Evolutionary conservation across 92 coral and sea anemone genomes (phyloP), one percentile per base, ranked within the genome.

Genomic region (Parazoanthus swiftii): DNA sequence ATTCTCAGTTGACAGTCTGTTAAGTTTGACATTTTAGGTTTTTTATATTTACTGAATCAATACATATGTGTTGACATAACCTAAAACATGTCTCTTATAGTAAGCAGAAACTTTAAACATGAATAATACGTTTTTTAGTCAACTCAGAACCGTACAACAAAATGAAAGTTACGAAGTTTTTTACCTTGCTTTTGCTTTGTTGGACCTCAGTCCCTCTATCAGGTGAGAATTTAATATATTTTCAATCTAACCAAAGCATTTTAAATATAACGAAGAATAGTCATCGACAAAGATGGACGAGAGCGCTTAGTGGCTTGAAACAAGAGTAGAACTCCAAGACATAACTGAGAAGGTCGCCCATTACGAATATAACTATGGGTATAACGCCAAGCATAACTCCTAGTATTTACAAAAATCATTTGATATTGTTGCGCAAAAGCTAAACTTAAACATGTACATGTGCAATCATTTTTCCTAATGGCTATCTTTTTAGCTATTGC

Each of bases 31-130:
- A 74, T 37, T 21, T 13, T 20, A 35, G 25, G 48, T 26, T 74
- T 4, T 36, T 21, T 48, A 74, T 74, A 36, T 36, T 74, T 11
- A 37, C 81, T 77, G 81, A 77, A 39, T 42, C 81, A 77, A 77
- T 0, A 77, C 59, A 77, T 42, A 9, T 77, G 80, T 76, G n/a
- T 77, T 77, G 81, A 77, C 81, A 43, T 1, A 43, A 39, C 26
- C 11, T 6, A 77, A n/a, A 16, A 16, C 3, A 36, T 42, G 81
- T 77, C 26, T 77, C 81, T 35, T 77, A 44, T 44, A 44, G 35
- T 77, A 42, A 21, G 23, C 15, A 21, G 33, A 21, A 77, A 42
- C 16, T 23, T 44, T 44, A 1, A 43, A 77, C 51, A 44, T 16
- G n/a, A 77, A 77, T 18, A 43, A 44, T 10, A 8, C 7, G 21